Percentiles rank a stretch among this genome's conserved stretches.
phyloP scores from a whole-genome alignment of 2,797 vertebrate species.

The Scarus forsteni region DNA sequence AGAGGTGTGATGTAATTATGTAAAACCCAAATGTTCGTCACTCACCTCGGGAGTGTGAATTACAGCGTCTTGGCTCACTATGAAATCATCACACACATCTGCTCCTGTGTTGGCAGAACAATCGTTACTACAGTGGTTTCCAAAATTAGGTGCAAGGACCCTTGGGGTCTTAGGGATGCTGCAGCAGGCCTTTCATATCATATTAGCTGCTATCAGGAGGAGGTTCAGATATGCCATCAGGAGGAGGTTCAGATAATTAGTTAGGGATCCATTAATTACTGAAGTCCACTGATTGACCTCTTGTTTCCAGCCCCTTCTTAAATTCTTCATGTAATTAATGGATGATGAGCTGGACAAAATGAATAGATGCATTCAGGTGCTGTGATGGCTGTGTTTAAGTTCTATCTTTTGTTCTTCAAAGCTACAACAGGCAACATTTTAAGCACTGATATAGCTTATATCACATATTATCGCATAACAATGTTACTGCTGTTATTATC shows the following conservation, averaged over 20 bases:
- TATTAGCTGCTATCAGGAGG: neutral
- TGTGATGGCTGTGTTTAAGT: no score
- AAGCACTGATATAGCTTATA: no score
- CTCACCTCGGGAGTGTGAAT: conserved; percentile 60
- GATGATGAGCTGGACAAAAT: no score
- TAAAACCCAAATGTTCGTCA: conserved; percentile 39
- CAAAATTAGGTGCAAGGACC: conserved; percentile 29
- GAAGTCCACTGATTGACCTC: neutral
- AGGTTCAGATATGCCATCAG: no score
- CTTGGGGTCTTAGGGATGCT: conserved; percentile 7
- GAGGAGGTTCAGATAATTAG: neutral
- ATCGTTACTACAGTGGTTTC: conserved; percentile 39
- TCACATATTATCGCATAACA: no score
- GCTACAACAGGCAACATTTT: no score
- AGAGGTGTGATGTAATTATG: conserved; percentile 45
- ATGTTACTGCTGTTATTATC: no score
- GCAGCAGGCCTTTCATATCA: neutral
- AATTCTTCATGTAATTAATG: no score
- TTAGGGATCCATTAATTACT: no score
- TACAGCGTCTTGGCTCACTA: conserved; percentile 27
- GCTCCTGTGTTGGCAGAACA: conserved; percentile 40
- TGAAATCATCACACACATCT: conserved; percentile 51
- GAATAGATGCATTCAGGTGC: no score
- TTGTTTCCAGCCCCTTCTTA: neutral
- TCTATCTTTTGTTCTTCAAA: no score